Percentiles rank a stretch among this genome's conserved stretches.
Conservation (phyloP, 2,113 vertebrate species). For the Sclerurus mexicanus region DNA sequence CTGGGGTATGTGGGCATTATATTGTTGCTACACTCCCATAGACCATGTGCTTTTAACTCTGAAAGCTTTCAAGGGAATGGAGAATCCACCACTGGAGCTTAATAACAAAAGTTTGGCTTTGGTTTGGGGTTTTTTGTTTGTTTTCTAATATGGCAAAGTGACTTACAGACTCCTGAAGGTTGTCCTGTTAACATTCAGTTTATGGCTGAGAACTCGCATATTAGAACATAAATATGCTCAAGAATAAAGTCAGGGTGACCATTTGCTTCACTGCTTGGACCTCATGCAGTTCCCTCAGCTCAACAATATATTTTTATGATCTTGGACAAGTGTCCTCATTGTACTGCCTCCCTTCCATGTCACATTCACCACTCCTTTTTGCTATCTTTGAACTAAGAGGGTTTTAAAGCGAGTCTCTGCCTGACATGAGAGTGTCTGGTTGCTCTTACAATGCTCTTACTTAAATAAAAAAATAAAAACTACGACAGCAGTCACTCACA, state of each 20-base stretch:
- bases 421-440: not conserved
- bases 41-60: not conserved
- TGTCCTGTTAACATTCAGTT: accelerated
- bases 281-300: not conserved
- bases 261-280: not conserved
- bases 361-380: not conserved
- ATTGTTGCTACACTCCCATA: not conserved
- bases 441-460: not conserved
- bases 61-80: not conserved
- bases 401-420: not conserved
- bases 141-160: not conserved
- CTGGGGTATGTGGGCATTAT: not conserved
- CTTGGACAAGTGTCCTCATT: not conserved
- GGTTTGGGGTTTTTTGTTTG: not conserved
- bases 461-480: not conserved
- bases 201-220: not conserved
- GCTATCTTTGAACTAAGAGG: not conserved
- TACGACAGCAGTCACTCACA: not conserved
- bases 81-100: not conserved
- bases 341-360: accelerated
- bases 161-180: not conserved
- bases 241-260: not conserved
- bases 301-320: not conserved
- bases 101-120: not conserved
- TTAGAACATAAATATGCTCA: not conserved